Percentiles rank a stretch among this genome's conserved stretches.
phyloP scores from a whole-genome alignment of 2,888 invertebrate genomes.

The Aphodius granarius region DNA sequence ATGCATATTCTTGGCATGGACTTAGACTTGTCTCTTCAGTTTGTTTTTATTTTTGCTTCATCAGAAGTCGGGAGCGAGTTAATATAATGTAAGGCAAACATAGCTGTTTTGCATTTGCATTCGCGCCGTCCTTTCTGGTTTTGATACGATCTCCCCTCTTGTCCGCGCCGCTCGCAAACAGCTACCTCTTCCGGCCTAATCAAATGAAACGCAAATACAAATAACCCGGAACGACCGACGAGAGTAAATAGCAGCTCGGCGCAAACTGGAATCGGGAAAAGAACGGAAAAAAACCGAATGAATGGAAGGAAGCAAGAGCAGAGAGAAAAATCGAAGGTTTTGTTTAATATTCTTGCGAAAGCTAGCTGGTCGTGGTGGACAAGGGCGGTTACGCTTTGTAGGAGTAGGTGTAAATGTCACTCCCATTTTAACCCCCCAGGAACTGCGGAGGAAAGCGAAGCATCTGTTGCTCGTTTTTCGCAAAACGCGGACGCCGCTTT shows the following conservation, averaged over 20 bases:
- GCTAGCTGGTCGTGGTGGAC: neutral
- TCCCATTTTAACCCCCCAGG: neutral
- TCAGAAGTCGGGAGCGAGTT: neutral
- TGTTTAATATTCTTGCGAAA: neutral
- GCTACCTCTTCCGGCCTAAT: slow-evolving; percentile 10
- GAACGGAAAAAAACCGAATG: neutral
- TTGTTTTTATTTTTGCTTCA: neutral
- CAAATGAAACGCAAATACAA: slow-evolving; percentile 14
- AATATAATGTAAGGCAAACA: slow-evolving; percentile 12
- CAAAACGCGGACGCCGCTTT: neutral
- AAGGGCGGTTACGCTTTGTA: neutral
- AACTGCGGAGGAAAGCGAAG: neutral
- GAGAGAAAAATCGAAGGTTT: neutral
- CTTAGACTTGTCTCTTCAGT: neutral
- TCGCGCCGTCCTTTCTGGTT: neutral
- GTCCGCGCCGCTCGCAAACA: slow-evolving; percentile 2
- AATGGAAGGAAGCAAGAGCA: neutral
- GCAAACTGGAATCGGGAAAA: neutral
- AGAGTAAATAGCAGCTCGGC: neutral
- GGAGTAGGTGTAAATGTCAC: neutral
- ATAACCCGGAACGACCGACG: slow-evolving; percentile 11
- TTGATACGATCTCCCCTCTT: slow-evolving; percentile 8
- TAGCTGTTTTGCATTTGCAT: slow-evolving; percentile 13
- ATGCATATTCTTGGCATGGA: neutral
- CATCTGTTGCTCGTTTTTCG: neutral